A percentile compares a stretch with the other conserved stretches of the same genome.
Evolutionary conservation across 2,888 invertebrate genomes (phyloP).

Genomic region (Ceratothoa steindachneri): DNA sequence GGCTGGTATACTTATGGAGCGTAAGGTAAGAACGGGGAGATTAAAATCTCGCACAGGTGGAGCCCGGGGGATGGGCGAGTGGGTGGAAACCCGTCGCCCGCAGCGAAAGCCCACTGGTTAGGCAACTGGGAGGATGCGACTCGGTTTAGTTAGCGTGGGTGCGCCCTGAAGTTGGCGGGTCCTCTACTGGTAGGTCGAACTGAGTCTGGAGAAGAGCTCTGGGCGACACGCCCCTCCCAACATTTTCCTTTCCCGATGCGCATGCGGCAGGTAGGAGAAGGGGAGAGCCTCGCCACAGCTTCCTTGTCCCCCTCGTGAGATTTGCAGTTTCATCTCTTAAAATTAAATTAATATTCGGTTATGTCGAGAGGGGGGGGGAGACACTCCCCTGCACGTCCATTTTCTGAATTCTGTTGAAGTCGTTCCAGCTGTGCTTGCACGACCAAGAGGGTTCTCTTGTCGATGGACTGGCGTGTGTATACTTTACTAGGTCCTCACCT

Average conservation of each 20-base stretch:
- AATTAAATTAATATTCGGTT: slow-evolving; percentile 15
- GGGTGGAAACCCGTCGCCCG: not conserved
- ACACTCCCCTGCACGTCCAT: too few species aligned
- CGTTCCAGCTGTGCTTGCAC: too few species aligned
- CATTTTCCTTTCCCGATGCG: not conserved
- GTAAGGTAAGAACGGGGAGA: not conserved
- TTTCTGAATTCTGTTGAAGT: too few species aligned
- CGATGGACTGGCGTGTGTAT: too few species aligned
- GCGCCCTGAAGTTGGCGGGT: too few species aligned
- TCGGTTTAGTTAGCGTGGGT: too few species aligned
- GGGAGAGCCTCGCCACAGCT: not conserved
- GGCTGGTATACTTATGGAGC: not conserved
- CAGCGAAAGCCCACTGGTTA: not conserved
- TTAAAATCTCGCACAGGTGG: not conserved
- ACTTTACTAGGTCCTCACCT: too few species aligned
- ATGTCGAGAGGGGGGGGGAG: too few species aligned
- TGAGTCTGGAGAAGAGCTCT: not conserved
- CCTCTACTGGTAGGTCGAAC: too few species aligned
- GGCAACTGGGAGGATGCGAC: too few species aligned
- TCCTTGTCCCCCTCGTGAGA: slow-evolving; percentile 9
- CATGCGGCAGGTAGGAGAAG: not conserved
- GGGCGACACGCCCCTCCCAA: not conserved
- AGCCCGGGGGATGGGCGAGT: not conserved
- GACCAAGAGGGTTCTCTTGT: too few species aligned
- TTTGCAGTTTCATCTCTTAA: slow-evolving; percentile 6